Conservation (phyloP, 2,113 vertebrate genomes). For the Periophthalmus modestus region DNA sequence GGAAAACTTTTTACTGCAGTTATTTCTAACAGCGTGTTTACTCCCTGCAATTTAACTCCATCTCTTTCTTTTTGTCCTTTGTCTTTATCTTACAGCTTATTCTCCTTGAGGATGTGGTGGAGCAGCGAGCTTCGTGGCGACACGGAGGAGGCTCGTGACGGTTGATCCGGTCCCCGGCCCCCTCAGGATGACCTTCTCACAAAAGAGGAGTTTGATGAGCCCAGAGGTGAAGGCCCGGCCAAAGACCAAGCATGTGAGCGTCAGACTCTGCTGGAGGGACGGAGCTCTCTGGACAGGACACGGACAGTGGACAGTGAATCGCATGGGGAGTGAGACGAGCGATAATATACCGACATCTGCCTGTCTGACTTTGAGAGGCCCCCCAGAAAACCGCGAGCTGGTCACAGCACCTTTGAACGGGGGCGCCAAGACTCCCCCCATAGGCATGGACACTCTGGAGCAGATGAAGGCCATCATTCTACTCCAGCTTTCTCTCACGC, state of each 20-base stretch:
- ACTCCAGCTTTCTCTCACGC: constrained; percentile 95
- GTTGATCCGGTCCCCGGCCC: constrained; percentile 76
- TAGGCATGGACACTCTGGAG: constrained; percentile 88
- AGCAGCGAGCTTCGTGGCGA: constrained; percentile 80
- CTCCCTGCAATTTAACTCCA: constrained; percentile 71
- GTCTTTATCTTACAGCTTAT: constrained; percentile 84
- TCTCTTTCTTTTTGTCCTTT: constrained; percentile 68
- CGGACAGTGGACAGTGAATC: constrained; percentile 98
- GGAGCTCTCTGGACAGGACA: constrained; percentile 90
- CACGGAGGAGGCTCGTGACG: constrained; percentile 82
- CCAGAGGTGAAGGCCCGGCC: constrained; percentile 67
- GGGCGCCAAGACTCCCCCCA: constrained; percentile 76
- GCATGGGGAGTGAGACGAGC: constrained; percentile 90
- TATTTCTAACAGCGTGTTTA: constrained; percentile 75
- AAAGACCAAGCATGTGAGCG: constrained; percentile 86
- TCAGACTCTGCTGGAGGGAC: constrained; percentile 82
- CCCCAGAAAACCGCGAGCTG: constrained; percentile 83
- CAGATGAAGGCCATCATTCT: constrained; percentile 99
- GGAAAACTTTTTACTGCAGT: constrained; percentile 78
- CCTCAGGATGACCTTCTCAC: constrained; percentile 82
- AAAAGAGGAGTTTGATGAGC: constrained; percentile 84
- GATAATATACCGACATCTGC: no score
- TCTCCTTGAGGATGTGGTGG: constrained; percentile 91
- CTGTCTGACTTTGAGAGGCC: constrained; percentile 89
- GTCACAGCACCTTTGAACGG: constrained; percentile 70